Evolutionary conservation across 2,888 invertebrate genomes (phyloP).

Genomic region (Acrobasis suavella): DNA sequence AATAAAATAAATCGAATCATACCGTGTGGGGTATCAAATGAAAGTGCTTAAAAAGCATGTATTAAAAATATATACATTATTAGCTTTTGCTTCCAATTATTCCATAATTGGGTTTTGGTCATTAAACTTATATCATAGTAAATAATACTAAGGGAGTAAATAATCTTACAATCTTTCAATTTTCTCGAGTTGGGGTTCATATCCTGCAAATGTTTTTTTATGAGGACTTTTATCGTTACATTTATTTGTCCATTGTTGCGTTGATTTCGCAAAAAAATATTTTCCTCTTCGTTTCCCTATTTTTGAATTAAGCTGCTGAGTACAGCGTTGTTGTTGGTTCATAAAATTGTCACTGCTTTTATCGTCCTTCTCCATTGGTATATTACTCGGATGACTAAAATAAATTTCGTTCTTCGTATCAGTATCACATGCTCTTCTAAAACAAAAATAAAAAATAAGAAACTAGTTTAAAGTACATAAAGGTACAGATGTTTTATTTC

Average conservation of each 20-base stretch:
- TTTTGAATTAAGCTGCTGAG: neutral
- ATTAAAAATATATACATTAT: too few relatives aligned
- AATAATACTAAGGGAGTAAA: too few relatives aligned
- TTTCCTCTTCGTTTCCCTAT: neutral
- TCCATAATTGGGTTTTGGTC: too few relatives aligned
- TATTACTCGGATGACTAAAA: neutral
- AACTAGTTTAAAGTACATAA: too few relatives aligned
- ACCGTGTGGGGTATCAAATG: too few relatives aligned
- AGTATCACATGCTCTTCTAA: too few relatives aligned
- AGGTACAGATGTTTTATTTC: too few relatives aligned
- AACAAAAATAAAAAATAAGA: too few relatives aligned
- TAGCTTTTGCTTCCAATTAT: too few relatives aligned
- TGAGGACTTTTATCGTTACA: constrained; percentile 1
- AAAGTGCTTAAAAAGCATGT: too few relatives aligned
- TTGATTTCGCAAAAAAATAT: constrained; percentile 16
- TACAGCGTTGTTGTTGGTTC: neutral
- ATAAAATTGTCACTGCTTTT: neutral
- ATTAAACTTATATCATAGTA: too few relatives aligned
- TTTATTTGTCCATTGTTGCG: constrained; percentile 18
- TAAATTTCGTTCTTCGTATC: neutral
- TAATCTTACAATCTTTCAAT: constrained; percentile 19
- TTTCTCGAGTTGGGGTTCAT: constrained; percentile 10
- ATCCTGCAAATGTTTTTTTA: neutral
- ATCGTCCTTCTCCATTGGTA: neutral
- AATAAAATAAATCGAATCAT: too few relatives aligned